These are phyloP conservation scores for Melanophora roralis DNA, from an alignment of 2,888 invertebrate species.

Conservation along the genomic window DNA sequence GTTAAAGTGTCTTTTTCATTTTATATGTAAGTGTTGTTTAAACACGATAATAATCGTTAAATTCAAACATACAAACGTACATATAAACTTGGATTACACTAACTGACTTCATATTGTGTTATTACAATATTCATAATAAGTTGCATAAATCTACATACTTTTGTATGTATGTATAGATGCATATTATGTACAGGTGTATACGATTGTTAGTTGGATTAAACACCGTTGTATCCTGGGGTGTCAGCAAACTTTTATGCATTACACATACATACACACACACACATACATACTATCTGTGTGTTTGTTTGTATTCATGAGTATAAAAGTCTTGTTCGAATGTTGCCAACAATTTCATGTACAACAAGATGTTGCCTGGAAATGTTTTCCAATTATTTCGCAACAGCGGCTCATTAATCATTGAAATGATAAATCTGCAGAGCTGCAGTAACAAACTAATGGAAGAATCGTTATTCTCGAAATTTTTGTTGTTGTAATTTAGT, in stretches of 20 bases:
- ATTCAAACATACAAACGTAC: slow-evolving; percentile 15
- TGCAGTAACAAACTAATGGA: slow-evolving; percentile 53
- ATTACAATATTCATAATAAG: not conserved
- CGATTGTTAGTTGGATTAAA: slow-evolving; percentile 30
- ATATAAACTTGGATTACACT: not conserved
- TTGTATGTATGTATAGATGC: not conserved
- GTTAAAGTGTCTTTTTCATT: slow-evolving; percentile 57
- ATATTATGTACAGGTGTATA: no score
- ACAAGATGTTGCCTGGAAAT: slow-evolving; percentile 65
- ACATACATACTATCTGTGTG: not conserved
- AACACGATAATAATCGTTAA: slow-evolving; percentile 58
- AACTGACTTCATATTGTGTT: slow-evolving; percentile 7
- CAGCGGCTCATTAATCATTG: slow-evolving; percentile 72
- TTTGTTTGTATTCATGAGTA: not conserved
- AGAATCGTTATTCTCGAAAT: slow-evolving; percentile 42
- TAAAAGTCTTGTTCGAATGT: slow-evolving; percentile 3
- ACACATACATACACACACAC: not conserved
- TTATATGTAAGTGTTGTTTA: slow-evolving; percentile 55
- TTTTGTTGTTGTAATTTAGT: slow-evolving; percentile 3
- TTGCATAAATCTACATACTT: not conserved
- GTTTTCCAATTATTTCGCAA: slow-evolving; percentile 73
- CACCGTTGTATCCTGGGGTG: slow-evolving; percentile 60
- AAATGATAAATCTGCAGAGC: slow-evolving; percentile 70
- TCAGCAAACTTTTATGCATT: slow-evolving; percentile 24
- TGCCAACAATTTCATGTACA: slow-evolving; percentile 45